Base-by-base conservation (phyloP, 2,888 invertebrate species). In the Drosophila mayaguana region DNA sequence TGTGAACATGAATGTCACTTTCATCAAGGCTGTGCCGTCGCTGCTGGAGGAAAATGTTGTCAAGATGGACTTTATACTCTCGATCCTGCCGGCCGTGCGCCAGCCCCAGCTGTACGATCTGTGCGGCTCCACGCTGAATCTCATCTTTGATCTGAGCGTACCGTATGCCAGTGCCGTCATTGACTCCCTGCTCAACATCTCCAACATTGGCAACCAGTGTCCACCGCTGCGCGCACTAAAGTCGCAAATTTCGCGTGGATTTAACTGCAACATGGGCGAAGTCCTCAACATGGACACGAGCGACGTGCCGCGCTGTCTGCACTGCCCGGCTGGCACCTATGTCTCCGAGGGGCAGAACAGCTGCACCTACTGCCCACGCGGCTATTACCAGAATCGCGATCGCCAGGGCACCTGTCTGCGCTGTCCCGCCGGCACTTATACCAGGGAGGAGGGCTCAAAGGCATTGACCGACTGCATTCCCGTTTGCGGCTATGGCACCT, bases 241-340 rank as follows among this genome's bases (percentile, higher is more conserved):
- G 89, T 98, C 98, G 46, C 95, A 95, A 3, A 97, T 98, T 67
- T 94, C 95, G 0, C 95, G 98, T 89, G 98, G 98, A 68, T 99
- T 98, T 91, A 97, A 97, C 42, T 99, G 98, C 88, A 97, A 96
- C 84, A 95, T 97, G 60, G 98, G 98, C 4, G 98, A 98, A 94
- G 98, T 98, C 11, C 93, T 99, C 7, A 97, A 98, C 90, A 97
- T 97, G 96, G 97, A 97, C 82, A 97, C 97, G 0, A 97, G 96
- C 83, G 97, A 97, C 91, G 97, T 98, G 54, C 97, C 98, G 25
- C 94, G 98, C 93, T 98, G 98, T 94, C 94, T 98, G 73, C 97
- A 99, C 91, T 99, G 99, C 92, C 99, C 99, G 9, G 98, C 98
- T 81, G 99, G 99, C 88, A 98, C 98, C 0, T 98, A 96, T 90